phyloP scores from a whole-genome alignment of 2,113 vertebrate species.

The Passer domesticus region DNA sequence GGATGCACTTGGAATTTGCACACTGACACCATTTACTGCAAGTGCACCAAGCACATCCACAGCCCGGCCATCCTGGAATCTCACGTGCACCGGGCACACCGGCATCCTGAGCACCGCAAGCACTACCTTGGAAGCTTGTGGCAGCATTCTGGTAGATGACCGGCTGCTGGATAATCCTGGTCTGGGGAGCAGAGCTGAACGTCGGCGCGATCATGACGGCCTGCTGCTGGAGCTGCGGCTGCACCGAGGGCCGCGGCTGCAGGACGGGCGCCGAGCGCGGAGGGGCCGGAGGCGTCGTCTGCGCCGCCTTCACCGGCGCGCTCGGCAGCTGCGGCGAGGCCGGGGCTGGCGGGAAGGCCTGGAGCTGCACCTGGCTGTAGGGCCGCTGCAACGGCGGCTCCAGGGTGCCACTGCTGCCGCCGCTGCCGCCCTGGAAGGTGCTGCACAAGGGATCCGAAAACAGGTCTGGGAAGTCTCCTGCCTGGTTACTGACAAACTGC shows the following conservation, averaged over 20 bases:
- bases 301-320: slow-evolving; percentile 55
- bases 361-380: slow-evolving; percentile 65
- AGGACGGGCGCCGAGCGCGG: slow-evolving; percentile 76
- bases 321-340: slow-evolving; percentile 70
- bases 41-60: background rate
- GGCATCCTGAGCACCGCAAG: background rate
- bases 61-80: background rate
- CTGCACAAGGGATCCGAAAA: slow-evolving; percentile 87
- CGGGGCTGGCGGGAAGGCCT: slow-evolving; percentile 36
- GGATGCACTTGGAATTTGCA: background rate
- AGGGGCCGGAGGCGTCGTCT: slow-evolving; percentile 36
- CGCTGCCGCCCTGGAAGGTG: background rate
- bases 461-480: slow-evolving; percentile 91
- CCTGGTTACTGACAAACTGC: slow-evolving; percentile 96
- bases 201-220: slow-evolving; percentile 89
- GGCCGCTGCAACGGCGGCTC: slow-evolving; percentile 55
- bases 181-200: slow-evolving; percentile 82
- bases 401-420: background rate
- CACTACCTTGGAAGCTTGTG: slow-evolving; percentile 88
- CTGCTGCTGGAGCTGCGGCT: slow-evolving; percentile 79
- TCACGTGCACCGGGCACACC: rapidly evolving
- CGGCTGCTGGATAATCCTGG: slow-evolving; percentile 91
- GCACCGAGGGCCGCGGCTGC: slow-evolving; percentile 85
- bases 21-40: rapidly evolving
- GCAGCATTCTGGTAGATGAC: slow-evolving; percentile 91